Evolutionary conservation across 2,113 vertebrate genomes (phyloP).

Genomic region (Eretmochelys imbricata): DNA sequence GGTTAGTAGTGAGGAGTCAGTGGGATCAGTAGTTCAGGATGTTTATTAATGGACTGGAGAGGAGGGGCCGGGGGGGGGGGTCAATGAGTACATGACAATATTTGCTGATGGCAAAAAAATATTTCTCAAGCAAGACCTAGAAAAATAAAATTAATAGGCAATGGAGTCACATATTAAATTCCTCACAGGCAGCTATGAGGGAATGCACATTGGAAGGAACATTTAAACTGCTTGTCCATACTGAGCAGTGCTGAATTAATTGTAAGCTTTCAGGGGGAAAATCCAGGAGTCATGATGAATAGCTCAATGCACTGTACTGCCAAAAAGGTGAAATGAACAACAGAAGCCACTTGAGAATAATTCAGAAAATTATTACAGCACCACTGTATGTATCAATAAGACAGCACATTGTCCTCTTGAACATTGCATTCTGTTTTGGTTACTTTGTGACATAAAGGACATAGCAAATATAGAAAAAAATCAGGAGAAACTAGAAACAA

Average conservation of each 20-base stretch:
- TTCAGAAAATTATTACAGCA: background rate
- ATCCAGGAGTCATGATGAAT: background rate
- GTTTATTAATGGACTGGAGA: background rate
- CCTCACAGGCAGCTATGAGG: background rate
- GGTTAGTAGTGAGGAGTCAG: background rate
- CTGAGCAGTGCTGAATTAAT: background rate
- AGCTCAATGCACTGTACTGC: background rate
- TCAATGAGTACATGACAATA: background rate
- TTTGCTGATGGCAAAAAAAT: background rate
- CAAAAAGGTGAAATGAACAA: background rate
- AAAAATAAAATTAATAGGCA: background rate
- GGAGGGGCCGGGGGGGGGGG: background rate
- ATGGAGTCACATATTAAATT: background rate
- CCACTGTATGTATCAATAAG: background rate
- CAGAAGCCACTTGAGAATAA: background rate
- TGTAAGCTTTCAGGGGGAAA: background rate
- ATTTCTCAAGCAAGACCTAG: background rate
- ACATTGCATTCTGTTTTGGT: background rate
- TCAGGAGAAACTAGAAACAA: background rate
- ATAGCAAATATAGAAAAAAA: background rate
- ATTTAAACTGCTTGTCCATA: background rate
- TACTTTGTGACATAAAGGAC: background rate
- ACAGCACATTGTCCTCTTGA: background rate
- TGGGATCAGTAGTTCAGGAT: background rate
- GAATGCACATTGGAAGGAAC: background rate